Percentiles rank a stretch among this genome's conserved stretches.
Evolutionary conservation across 2,797 vertebrate species (phyloP).

Genomic region (Glyptemys insculpta): DNA sequence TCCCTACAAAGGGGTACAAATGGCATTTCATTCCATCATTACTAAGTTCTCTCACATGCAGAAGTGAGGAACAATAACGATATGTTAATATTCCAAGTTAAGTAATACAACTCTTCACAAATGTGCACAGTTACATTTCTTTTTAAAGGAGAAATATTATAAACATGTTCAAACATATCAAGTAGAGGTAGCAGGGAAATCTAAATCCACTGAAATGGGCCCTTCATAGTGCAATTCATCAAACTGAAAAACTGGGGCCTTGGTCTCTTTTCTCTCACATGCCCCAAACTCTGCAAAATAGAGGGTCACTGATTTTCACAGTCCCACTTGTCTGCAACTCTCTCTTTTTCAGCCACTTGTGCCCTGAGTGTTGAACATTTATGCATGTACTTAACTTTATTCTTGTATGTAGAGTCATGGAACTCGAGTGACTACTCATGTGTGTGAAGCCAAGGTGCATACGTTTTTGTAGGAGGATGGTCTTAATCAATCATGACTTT

Average conservation of each 20-base stretch:
- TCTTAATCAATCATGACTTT: too few species aligned
- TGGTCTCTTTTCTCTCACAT: background rate
- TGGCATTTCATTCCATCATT: background rate
- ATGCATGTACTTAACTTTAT: background rate
- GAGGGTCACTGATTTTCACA: background rate
- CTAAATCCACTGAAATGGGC: background rate
- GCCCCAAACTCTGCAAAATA: too few species aligned
- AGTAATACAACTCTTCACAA: background rate
- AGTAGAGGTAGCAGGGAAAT: background rate
- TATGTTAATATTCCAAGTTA: background rate
- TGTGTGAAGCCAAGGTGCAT: too few species aligned
- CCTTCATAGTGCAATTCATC: too few species aligned
- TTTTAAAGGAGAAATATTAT: background rate
- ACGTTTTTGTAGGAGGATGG: background rate
- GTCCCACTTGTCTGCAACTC: background rate
- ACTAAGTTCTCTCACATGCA: background rate
- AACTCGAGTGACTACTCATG: too few species aligned
- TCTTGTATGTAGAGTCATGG: background rate
- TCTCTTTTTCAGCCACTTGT: background rate
- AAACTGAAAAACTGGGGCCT: too few species aligned
- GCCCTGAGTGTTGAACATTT: too few species aligned
- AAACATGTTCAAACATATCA: fast-evolving
- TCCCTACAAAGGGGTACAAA: background rate
- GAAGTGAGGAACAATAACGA: background rate
- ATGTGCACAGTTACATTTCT: background rate